These are phyloP conservation scores for Gobiocypris rarus DNA, from an alignment of 2,113 vertebrate species.

Conservation along the genomic window DNA sequence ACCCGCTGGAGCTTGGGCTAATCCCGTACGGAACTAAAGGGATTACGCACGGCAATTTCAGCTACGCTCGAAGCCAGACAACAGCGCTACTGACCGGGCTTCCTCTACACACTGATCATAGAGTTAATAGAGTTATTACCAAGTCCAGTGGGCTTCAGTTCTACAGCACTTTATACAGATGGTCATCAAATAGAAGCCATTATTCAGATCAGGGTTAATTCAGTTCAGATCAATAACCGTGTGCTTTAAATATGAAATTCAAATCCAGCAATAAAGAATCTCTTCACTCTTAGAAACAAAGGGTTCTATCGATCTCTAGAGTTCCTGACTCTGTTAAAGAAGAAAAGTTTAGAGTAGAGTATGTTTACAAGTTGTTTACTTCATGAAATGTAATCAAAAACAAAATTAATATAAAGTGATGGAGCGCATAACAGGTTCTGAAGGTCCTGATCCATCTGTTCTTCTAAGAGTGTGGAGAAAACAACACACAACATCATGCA, in stretches of 20 bases:
- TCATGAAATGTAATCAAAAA: no score
- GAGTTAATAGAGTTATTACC: background rate
- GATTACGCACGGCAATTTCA: conserved; percentile 73
- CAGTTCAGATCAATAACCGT: background rate
- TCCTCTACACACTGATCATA: background rate
- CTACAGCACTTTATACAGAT: background rate
- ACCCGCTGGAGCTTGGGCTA: conserved; percentile 72
- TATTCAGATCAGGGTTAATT: background rate
- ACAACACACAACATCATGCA: background rate
- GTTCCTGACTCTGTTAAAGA: no score
- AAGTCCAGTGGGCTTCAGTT: background rate
- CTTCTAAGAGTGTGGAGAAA: no score
- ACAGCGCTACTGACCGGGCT: background rate
- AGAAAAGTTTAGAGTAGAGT: no score
- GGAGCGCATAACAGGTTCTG: no score
- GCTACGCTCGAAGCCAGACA: conserved; percentile 56
- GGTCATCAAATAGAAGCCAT: background rate
- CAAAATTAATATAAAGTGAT: no score
- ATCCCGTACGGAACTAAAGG: conserved; percentile 68
- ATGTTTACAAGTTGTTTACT: no score
- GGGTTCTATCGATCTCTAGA: no score
- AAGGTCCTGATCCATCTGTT: no score
- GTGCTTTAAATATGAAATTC: background rate
- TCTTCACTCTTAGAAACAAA: background rate
- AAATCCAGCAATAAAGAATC: background rate